Evolutionary conservation across 1,140 invertebrate species (phyloP), one percentile per base, ranked within the genome.

Genomic region (Diploscapter pachys): DNA sequence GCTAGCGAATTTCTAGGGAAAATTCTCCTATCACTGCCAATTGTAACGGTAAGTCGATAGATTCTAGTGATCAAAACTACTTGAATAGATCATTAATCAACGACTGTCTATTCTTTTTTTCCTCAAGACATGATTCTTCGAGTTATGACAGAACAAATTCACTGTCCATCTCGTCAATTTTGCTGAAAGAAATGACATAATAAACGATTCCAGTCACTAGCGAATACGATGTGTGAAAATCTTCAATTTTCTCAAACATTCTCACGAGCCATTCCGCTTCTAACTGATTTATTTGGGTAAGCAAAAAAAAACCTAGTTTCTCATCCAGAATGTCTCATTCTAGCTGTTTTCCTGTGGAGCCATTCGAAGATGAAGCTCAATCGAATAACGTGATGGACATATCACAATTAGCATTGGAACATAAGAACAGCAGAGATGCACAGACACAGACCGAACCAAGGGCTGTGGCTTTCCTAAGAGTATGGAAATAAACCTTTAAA

Each of bases 231-330:
- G 73, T 77, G 79, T 69, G 82, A 84, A 64, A 84, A 84, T 61
- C 69, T 84, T 50, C 82, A 85, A 53, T 84, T 84, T 74, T 83
- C 82, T 48, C 82, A 84, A 66, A 84, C 82, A 52, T 84, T 84
- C 70, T 81, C 78, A 49, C 57, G 82, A 13, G 78, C 77, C 61
- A 80, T 85, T 64, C 80, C 84, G 6, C 51, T 84, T 3, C 66
- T 84, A 3, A 84, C 82, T 31, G 80, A 78, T 66, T 63, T 84
- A n/a, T 84, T 84, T 63, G 82, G 69, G 63, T 65, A 31, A 31
- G 31, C 31, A 31, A 31, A 31, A 31, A 31, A 31, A 31, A 1
- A 1, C 1, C 31, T 31, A 31, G 31, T 31, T 31, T 31, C 31
- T 31, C 31, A 31, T 31, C 31, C 31, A 31, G 31, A 31, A 31